Percentiles rank a stretch among this genome's conserved stretches.
Conservation (phyloP, 1,140 invertebrate species). For the Yoshiicerus persimilis region DNA sequence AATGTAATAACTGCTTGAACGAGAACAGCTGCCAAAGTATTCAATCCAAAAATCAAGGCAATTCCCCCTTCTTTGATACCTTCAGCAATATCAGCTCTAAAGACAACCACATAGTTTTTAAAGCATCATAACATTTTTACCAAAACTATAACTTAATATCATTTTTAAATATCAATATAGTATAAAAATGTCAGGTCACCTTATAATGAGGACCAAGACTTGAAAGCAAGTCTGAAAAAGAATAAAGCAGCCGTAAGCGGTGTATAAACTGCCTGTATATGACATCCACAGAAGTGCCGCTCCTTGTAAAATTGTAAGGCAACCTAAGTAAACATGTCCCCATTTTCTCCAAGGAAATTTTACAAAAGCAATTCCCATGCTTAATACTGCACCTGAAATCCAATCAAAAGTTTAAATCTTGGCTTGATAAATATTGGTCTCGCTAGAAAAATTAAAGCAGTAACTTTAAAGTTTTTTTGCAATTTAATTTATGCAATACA, state of each 20-base stretch:
- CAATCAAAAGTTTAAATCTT: neutral
- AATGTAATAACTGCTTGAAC: neutral
- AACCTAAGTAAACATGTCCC: slow-evolving; percentile 60
- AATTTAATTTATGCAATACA: no score
- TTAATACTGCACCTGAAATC: slow-evolving; percentile 52
- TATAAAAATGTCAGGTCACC: slow-evolving; percentile 58
- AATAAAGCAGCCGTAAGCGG: slow-evolving; percentile 74
- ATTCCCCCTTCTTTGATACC: neutral
- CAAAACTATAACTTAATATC: no score
- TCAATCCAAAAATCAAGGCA: neutral
- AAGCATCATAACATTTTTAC: no score
- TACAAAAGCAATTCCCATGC: slow-evolving; percentile 55
- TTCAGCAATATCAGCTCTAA: neutral
- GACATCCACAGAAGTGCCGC: slow-evolving; percentile 65
- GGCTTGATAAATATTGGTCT: no score
- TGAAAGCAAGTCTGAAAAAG: slow-evolving; percentile 76
- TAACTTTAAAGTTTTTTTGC: no score
- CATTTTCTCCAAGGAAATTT: slow-evolving; percentile 58
- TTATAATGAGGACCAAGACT: slow-evolving; percentile 78
- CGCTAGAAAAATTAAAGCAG: no score
- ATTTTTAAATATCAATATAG: no score
- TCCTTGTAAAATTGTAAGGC: slow-evolving; percentile 64
- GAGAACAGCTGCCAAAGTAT: neutral
- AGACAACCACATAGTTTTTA: no score
- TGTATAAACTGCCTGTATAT: slow-evolving; percentile 63